These are phyloP conservation scores for Eristalinus sepulchralis DNA, from an alignment of 2,888 invertebrate genomes.

Conservation along the genomic window DNA sequence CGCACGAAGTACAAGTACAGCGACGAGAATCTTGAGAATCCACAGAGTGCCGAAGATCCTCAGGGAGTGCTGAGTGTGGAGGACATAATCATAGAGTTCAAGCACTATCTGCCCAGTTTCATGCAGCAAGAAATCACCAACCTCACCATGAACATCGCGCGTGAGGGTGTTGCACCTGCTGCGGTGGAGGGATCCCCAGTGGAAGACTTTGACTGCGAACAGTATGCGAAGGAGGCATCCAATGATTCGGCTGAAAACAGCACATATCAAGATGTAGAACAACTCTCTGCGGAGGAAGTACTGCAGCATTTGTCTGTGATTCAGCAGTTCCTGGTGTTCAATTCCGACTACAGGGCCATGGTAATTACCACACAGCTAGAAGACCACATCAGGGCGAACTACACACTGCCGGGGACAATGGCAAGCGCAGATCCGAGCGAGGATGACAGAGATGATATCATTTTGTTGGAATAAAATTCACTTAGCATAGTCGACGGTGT, in stretches of 20 bases:
- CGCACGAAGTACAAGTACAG: constrained; percentile 78
- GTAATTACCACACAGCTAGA: constrained; percentile 77
- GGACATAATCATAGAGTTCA: constrained; percentile 79
- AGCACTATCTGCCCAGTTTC: constrained; percentile 77
- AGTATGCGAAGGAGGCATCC: neutral
- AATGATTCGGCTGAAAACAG: neutral
- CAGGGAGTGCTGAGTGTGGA: constrained; percentile 76
- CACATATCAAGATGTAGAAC: neutral
- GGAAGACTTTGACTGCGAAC: neutral
- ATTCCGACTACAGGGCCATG: constrained; percentile 77
- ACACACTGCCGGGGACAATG: constrained; percentile 11
- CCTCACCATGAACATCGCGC: constrained; percentile 70
- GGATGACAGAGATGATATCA: constrained; percentile 78
- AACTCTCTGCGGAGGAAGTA: constrained; percentile 70
- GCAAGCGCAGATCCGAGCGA: constrained; percentile 43
- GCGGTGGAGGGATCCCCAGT: neutral
- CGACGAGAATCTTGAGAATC: constrained; percentile 73
- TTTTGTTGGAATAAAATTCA: constrained; percentile 75
- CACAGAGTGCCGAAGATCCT: constrained; percentile 32
- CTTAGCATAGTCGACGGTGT: neutral
- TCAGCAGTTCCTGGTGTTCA: constrained; percentile 77
- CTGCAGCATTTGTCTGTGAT: constrained; percentile 78
- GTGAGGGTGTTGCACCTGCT: neutral
- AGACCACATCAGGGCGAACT: constrained; percentile 76
- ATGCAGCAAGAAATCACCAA: constrained; percentile 78